Evolutionary conservation across 2,113 vertebrate genomes (phyloP).

Genomic region (Myiagra hebetior): DNA sequence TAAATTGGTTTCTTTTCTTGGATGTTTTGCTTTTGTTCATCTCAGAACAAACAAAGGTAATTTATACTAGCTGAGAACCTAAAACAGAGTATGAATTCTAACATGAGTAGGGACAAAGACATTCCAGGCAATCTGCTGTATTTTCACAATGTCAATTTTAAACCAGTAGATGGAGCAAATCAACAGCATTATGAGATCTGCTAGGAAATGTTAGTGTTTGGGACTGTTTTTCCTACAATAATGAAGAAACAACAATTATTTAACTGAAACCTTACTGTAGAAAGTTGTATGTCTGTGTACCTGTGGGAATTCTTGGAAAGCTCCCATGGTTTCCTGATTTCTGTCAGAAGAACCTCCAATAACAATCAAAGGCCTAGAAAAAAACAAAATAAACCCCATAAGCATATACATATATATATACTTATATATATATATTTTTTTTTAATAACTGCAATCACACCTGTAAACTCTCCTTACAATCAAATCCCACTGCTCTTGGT

Average conservation of each 20-base stretch:
- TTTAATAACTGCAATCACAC: not conserved
- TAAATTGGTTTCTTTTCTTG: not conserved
- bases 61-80: not conserved
- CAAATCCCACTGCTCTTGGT: not conserved
- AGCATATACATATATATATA: not conserved
- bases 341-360: slow-evolving; percentile 91
- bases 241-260: not conserved
- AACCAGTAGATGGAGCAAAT: slow-evolving; percentile 29
- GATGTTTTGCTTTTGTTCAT: not conserved
- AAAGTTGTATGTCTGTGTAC: slow-evolving; percentile 54
- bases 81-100: not conserved
- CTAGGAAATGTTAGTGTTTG: not conserved
- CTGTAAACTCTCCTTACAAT: not conserved
- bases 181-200: not conserved
- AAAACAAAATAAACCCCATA: not conserved
- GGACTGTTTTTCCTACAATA: not conserved
- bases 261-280: not conserved
- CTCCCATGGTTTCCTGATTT: slow-evolving; percentile 92
- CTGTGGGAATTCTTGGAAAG: slow-evolving; percentile 98
- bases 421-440: not conserved
- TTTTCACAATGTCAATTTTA: not conserved
- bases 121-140: not conserved
- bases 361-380: slow-evolving; percentile 90
- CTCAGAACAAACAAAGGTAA: not conserved
- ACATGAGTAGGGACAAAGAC: not conserved